A percentile compares a stretch with the other conserved stretches of the same genome.
phyloP scores from a whole-genome alignment of 2,797 vertebrate species.

The Peromyscus nudipes region DNA sequence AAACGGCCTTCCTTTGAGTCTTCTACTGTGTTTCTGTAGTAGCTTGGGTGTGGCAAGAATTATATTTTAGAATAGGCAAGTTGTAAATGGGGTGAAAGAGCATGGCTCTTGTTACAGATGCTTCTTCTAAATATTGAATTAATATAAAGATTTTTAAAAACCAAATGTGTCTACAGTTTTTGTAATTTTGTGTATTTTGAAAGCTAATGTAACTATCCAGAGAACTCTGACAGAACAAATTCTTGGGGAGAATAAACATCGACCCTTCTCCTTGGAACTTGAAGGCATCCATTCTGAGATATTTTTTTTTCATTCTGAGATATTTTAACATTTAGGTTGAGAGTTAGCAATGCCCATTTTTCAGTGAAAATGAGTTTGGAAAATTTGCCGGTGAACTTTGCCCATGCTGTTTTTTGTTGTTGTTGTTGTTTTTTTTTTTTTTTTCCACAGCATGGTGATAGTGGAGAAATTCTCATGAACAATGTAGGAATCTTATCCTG shows the following conservation, averaged over 20 bases:
- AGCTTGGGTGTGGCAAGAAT: slow-evolving; percentile 16
- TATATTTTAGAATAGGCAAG: not conserved
- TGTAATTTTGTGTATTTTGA: not conserved
- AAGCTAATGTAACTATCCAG: slow-evolving; percentile 14
- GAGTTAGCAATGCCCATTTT: not conserved
- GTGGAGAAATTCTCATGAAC: slow-evolving; percentile 30
- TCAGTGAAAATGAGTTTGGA: slow-evolving; percentile 45
- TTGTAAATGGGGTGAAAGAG: not conserved
- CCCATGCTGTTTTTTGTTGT: not conserved
- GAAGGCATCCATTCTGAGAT: not conserved
- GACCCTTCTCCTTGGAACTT: not conserved
- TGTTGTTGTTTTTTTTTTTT: not conserved
- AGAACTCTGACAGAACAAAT: slow-evolving; percentile 5
- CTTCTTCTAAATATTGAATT: slow-evolving; percentile 23
- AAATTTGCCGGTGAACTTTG: slow-evolving; percentile 18
- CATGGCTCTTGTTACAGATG: not conserved
- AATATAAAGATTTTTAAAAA: slow-evolving; percentile 27
- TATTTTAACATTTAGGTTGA: not conserved
- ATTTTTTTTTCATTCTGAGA: not conserved
- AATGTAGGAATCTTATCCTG: slow-evolving; percentile 13
- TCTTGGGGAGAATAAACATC: not conserved
- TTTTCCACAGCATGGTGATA: not conserved
- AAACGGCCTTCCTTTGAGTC: not conserved
- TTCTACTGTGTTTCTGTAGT: not conserved
- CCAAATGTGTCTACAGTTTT: not conserved